Evolutionary conservation across 2,888 invertebrate species (phyloP).

Genomic region (Hypercompe scribonia): DNA sequence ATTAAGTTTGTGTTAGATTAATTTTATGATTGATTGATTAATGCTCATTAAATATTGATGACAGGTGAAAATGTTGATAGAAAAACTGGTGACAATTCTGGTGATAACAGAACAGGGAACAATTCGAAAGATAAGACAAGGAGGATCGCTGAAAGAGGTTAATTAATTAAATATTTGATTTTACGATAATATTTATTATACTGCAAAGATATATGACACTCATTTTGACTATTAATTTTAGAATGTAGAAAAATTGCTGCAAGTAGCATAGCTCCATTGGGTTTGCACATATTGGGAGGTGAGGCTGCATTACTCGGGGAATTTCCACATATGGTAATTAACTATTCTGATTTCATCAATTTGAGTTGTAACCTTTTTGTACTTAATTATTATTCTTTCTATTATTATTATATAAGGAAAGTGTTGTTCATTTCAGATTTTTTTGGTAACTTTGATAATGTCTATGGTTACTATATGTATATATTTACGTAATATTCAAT

Average conservation of each 20-base stretch:
- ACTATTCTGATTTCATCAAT: constrained; percentile 27
- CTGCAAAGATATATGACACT: not conserved
- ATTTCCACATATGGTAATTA: constrained; percentile 79
- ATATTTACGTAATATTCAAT: no score
- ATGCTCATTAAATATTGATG: not conserved
- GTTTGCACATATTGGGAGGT: constrained; percentile 74
- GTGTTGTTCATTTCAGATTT: not conserved
- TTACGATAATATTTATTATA: constrained; percentile 5
- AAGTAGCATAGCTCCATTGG: constrained; percentile 63
- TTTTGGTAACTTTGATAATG: no score
- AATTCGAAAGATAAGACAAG: constrained; percentile 22
- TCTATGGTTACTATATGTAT: no score
- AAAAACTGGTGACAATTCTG: not conserved
- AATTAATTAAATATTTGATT: not conserved
- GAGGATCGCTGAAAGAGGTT: constrained; percentile 70
- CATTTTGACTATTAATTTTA: constrained; percentile 52
- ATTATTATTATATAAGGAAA: not conserved
- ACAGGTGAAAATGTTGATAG: constrained; percentile 13
- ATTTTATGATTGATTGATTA: not conserved
- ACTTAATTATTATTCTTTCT: constrained; percentile 13
- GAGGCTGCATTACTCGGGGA: constrained; percentile 71
- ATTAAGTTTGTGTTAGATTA: not conserved
- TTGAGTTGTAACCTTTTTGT: not conserved
- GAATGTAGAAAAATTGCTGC: constrained; percentile 74
- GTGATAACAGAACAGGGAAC: not conserved